Evolutionary conservation across 1,140 invertebrate genomes (phyloP), one percentile per base, ranked within the genome.

Genomic region (Bacillus rossius): DNA sequence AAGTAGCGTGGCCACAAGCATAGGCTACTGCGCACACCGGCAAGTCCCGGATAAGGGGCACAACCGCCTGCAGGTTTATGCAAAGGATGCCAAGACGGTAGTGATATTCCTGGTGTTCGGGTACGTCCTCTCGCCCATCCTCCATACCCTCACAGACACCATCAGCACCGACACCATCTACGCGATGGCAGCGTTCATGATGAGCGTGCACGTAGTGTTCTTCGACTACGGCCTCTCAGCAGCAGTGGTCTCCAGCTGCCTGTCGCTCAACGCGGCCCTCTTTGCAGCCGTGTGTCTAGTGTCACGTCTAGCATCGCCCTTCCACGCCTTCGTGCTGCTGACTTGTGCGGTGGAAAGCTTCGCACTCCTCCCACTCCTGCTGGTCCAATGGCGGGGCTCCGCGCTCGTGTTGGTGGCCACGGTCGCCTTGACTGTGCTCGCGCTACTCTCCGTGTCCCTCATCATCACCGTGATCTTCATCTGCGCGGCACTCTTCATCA

Each of bases 81-180:
- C 73, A 0, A 80, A 80, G 62, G 81, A 87, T 65, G 70, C 84
- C 3, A 81, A 84, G 71, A 89, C 85, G 2, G 77, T 88, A 0
- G 67, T 89, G 52, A 86, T 91, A 20, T 96, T 93, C 70, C 69
- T 93, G 3, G 80, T 87, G 0, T 88, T 94, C 69, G 89, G 90
- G 20, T 93, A 89, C 67, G 80, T 92, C 38, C 79, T 96, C 45
- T 94, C 92, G 0, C 94, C 94, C 0, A 82, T 97, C 22, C 74
- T 98, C n/a, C 92, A 96, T 73, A 97, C 92, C 0, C 77, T 98
- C 29, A 98, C 96, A 0, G 91, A 96, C 72, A 94, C 93, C 0
- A 89, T 98, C 0, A 96, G 93, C 68, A 98, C 95, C 1, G 95
- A 99, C 72, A 97, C 95, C 2, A 97, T 98, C 69, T 97, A 97